Evolutionary conservation across 2,113 vertebrate species (phyloP).

Genomic region (Coregonus clupeaformis): DNA sequence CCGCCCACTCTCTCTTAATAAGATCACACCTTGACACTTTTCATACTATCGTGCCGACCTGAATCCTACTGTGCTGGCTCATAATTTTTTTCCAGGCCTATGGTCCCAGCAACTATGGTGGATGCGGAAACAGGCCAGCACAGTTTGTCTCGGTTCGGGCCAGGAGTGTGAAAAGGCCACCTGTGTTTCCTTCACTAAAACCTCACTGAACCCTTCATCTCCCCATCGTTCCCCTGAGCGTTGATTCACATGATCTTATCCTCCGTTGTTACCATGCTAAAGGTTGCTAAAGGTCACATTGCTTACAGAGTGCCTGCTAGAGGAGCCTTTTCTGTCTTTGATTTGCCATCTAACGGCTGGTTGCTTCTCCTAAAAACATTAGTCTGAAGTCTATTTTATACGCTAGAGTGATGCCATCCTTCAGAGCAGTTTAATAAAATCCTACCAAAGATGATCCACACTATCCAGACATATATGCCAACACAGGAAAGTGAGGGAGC

Average conservation of each 20-base stretch:
- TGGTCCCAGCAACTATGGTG: no score
- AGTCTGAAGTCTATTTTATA: background rate
- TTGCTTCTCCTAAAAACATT: background rate
- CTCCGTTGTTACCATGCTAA: background rate
- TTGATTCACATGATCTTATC: background rate
- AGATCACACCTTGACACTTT: no score
- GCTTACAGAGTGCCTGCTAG: background rate
- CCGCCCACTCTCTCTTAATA: background rate
- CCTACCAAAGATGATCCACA: no score
- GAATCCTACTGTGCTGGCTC: no score
- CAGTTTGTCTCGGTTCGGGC: no score
- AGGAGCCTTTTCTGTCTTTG: background rate
- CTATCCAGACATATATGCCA: no score
- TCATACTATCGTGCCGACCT: no score
- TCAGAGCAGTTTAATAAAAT: no score
- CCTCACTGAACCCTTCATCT: background rate
- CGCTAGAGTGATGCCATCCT: no score
- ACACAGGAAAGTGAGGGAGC: no score
- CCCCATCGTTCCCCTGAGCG: background rate
- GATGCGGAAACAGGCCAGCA: no score
- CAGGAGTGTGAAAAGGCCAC: background rate
- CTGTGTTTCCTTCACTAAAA: background rate
- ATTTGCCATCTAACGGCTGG: background rate
- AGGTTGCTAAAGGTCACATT: background rate
- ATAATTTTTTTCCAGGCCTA: no score